Evolutionary conservation across 2,797 vertebrate genomes (phyloP).

Genomic region (Acanthurus tractus): DNA sequence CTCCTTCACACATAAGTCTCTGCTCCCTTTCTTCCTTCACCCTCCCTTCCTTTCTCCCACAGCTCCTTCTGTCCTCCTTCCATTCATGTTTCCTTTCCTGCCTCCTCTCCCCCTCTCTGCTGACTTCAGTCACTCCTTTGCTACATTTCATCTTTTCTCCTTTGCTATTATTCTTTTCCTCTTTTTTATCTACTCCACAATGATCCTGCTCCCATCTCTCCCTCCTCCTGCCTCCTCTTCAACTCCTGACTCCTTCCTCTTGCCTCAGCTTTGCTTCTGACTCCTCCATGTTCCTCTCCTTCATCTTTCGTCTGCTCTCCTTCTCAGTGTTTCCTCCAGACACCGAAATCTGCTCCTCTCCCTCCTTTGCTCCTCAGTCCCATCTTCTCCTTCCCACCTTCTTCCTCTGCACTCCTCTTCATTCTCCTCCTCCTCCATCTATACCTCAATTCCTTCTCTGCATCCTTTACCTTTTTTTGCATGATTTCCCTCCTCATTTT

Average conservation of each 20-base stretch:
- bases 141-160: background rate
- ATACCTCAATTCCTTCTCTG: background rate
- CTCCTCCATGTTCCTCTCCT: slow-evolving; percentile 1
- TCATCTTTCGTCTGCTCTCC: background rate
- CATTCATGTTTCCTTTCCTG: background rate
- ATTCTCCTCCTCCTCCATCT: background rate
- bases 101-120: background rate
- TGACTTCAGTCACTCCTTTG: slow-evolving; percentile 11
- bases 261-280: background rate
- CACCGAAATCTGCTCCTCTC: background rate
- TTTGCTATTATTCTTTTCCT: background rate
- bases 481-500: slow-evolving; percentile 1
- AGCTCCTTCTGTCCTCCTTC: background rate
- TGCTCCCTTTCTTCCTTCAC: background rate
- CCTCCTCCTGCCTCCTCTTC: background rate
- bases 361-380: background rate
- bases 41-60: background rate
- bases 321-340: slow-evolving; percentile 1
- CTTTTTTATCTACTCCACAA: background rate
- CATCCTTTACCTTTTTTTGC: background rate
- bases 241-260: background rate
- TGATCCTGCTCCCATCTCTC: background rate
- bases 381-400: background rate
- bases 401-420: background rate
- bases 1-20: slow-evolving; percentile 27